Evolutionary conservation across 2,797 vertebrate species (phyloP).

Genomic region (Melanotaenia maccullochi): DNA sequence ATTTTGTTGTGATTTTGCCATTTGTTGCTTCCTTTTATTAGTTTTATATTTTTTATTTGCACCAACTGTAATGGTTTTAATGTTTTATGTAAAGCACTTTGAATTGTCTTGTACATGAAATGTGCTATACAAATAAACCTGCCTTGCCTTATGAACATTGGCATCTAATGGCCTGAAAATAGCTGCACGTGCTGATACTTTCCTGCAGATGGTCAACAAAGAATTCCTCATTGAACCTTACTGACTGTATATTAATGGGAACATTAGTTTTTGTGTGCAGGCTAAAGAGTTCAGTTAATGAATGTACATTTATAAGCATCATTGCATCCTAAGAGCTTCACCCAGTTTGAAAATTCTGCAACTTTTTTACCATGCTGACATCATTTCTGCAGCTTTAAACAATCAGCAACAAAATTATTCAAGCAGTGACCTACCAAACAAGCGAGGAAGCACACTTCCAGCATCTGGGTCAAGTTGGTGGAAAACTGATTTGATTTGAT

Average conservation of each 20-base stretch:
- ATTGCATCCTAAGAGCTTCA: not conserved
- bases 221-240: not conserved
- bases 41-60: no score
- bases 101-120: no score
- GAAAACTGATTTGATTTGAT: constrained; percentile 53
- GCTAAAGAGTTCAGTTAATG: not conserved
- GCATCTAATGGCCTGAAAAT: not conserved
- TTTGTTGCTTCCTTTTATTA: no score
- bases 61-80: no score
- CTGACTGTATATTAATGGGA: not conserved
- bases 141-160: not conserved
- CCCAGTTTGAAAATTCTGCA: not conserved
- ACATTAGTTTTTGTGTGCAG: not conserved
- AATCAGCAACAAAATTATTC: not conserved
- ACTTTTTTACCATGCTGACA: not conserved
- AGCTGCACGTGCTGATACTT: not conserved
- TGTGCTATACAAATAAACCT: no score
- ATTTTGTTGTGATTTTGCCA: no score
- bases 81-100: no score
- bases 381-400: constrained; percentile 9
- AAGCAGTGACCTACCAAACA: constrained; percentile 7
- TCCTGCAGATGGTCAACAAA: not conserved
- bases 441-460: not conserved
- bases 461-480: constrained; percentile 17
- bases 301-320: not conserved